phyloP scores from a whole-genome alignment of 23 tunicate genomes.

The Styela clava region DNA sequence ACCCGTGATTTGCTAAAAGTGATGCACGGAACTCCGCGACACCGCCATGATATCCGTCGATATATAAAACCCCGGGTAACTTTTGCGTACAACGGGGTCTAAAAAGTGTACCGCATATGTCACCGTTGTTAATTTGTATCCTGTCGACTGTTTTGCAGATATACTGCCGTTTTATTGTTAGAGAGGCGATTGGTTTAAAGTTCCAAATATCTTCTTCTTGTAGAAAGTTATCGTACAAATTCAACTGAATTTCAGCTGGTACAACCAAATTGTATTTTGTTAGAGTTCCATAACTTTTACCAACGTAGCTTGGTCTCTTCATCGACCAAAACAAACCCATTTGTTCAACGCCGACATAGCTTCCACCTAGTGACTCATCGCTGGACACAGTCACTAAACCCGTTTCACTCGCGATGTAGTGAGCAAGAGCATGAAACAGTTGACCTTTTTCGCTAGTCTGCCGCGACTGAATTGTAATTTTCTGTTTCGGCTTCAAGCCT shows the following conservation, averaged over 20 bases:
- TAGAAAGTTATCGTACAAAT: neutral
- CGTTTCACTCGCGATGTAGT: neutral
- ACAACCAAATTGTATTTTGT: no score
- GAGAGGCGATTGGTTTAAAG: neutral
- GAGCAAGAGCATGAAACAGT: neutral
- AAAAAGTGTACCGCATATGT: neutral
- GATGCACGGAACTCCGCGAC: neutral
- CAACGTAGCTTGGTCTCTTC: neutral
- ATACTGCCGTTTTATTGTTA: neutral
- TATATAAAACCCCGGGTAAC: neutral
- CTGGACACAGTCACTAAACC: neutral
- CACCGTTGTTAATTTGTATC: neutral
- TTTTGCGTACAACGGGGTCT: neutral
- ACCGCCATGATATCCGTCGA: neutral
- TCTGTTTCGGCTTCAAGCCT: no score
- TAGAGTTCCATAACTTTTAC: neutral
- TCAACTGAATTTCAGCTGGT: neutral
- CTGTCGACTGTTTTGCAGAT: neutral
- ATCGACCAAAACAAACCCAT: neutral
- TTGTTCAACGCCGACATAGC: neutral
- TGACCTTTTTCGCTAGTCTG: neutral
- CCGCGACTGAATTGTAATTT: neutral
- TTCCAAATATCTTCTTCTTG: neutral
- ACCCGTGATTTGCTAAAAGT: neutral
- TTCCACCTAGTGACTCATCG: neutral